Base-by-base conservation (phyloP, 2,888 invertebrate genomes). In the Lycocerus yunnanus region DNA sequence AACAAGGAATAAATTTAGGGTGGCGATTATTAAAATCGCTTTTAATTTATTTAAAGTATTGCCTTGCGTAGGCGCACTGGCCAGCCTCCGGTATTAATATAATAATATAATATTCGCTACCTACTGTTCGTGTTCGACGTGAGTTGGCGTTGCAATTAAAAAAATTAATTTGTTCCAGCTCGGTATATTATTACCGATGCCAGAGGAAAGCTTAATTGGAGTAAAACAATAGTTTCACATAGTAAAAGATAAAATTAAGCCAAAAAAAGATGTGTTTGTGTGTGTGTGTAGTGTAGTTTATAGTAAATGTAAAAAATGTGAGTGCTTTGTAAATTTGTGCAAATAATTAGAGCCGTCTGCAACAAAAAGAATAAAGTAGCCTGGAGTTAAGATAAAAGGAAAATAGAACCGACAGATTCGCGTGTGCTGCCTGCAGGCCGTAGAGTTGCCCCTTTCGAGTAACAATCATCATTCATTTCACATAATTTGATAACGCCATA, bases 401-500 rank as follows among this genome's bases (percentile, higher is more conserved):
- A 69, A 73, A 72, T 66, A 73, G 59, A 69, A 72, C 72, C 70
- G 75, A 70, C 73, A 71, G 70, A 73, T 76, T 73, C 71, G 76
- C 76, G 76, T 76, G 76, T 76, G 76, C 73, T 68, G 76, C 67
- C 76, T 72, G 70, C 43, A 68, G 76, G 76, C 72, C 20, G 61
- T 63, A 68, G 65, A 68, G 70, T 67, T 71, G 72, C 75, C 73
- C 68, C 73, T 70, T 69, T 72, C 59, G 58, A 76, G 74, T 68
- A 76, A 76, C 78, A 77, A 77, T 77, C 77, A 77, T 77, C 77
- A 78, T 78, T 78, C 78, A 78, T 78, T 74, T 76, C 76, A 66
- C 74, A 76, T 78, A 74, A 78, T 78, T 78, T 74, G 78, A 78
- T 78, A 78, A 78, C 76, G 78, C 74, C 74, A 78, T 70, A 71